These are phyloP conservation scores for Toxostoma redivivum DNA, from an alignment of 2,113 vertebrate species.

Conservation along the genomic window DNA sequence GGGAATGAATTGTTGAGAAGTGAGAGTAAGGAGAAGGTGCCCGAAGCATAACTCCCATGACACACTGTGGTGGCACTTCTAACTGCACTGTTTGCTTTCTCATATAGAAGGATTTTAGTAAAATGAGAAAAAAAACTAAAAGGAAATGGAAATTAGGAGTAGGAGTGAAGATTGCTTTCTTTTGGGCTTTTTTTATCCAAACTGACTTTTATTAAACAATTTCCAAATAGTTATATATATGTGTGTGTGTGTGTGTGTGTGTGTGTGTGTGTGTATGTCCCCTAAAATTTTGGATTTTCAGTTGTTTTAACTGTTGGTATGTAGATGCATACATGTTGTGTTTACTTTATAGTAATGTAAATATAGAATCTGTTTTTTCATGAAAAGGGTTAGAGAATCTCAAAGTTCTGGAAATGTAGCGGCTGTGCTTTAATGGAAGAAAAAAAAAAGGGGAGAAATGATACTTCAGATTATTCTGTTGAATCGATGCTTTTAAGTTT, in stretches of 20 bases:
- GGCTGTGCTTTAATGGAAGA: not conserved
- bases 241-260: too few relatives aligned
- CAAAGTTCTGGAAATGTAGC: not conserved
- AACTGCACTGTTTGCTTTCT: slow-evolving; percentile 39
- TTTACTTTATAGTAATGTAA: not conserved
- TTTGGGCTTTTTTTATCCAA: not conserved
- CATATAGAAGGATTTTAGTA: not conserved
- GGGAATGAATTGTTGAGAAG: not conserved
- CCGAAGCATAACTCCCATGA: slow-evolving; percentile 51
- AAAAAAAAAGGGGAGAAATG: not conserved
- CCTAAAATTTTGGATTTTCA: not conserved
- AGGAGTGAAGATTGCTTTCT: not conserved
- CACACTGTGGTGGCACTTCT: slow-evolving; percentile 56
- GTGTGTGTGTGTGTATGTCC: not conserved
- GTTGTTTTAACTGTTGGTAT: not conserved
- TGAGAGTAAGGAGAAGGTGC: slow-evolving; percentile 6
- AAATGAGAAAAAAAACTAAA: fast-evolving
- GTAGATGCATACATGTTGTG: not conserved
- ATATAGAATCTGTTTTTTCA: not conserved
- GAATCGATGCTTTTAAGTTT: not conserved
- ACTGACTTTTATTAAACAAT: not conserved
- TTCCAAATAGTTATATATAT: not conserved
- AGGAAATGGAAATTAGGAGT: not conserved
- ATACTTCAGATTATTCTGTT: not conserved
- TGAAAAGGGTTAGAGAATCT: not conserved